Conservation (phyloP, 2,113 vertebrate species). For the Zosterops hypoxanthus region DNA sequence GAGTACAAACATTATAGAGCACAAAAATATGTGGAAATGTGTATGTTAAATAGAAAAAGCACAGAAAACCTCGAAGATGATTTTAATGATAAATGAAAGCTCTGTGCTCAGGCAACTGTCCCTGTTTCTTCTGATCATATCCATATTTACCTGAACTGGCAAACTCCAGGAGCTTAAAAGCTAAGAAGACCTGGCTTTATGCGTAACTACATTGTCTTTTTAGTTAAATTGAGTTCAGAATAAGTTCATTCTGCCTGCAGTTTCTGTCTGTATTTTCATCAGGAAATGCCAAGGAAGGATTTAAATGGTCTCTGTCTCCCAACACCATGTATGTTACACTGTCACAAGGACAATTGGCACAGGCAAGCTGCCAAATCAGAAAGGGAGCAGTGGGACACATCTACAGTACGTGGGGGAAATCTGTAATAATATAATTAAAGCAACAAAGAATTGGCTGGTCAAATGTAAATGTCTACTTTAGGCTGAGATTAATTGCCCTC, state of each 20-base stretch:
- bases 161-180: neutral
- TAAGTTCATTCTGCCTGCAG: neutral
- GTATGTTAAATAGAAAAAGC: neutral
- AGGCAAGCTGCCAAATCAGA: conserved; percentile 5
- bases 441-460: neutral
- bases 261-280: neutral
- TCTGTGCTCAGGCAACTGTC: neutral
- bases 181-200: neutral
- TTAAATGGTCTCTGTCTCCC: neutral
- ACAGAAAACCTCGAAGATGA: neutral
- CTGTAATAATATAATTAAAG: conserved; percentile 22
- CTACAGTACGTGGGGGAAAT: neutral
- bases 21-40: neutral
- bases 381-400: neutral
- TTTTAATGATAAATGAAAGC: neutral
- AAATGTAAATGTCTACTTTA: conserved; percentile 17
- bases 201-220: neutral
- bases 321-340: neutral
- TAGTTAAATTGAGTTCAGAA: neutral
- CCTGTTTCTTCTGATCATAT: neutral
- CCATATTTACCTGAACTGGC: neutral
- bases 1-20: neutral
- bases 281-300: neutral
- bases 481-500: conserved; percentile 7
- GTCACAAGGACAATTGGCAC: neutral